Evolutionary conservation across 2,888 invertebrate genomes (phyloP).

Genomic region (Lithophane leautieri): DNA sequence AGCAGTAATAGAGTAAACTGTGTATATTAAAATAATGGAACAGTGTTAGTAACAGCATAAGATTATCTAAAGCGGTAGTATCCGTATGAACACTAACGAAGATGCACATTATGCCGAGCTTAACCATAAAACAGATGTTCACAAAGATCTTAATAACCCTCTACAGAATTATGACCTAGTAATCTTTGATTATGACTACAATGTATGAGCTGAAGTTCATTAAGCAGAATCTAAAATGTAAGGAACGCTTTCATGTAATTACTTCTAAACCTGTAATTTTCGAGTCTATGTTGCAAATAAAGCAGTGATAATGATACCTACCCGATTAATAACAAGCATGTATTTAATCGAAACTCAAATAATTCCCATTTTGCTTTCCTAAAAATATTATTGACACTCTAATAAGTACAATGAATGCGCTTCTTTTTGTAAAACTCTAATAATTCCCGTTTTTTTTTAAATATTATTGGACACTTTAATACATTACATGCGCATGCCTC

Average conservation of each 20-base stretch:
- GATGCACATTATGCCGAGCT: constrained; percentile 38
- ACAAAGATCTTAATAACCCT: constrained; percentile 44
- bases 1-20: constrained; percentile 4
- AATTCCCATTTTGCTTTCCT: too few species aligned
- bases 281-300: background rate
- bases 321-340: too few species aligned
- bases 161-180: constrained; percentile 25
- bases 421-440: too few species aligned
- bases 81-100: constrained; percentile 37
- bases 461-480: too few species aligned
- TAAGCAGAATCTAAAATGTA: constrained; percentile 42
- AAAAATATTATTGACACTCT: too few species aligned
- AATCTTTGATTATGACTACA: too few species aligned
- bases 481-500: too few species aligned
- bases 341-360: too few species aligned
- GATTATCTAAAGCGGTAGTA: constrained; percentile 31
- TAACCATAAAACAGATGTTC: constrained; percentile 41
- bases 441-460: too few species aligned
- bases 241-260: constrained; percentile 4
- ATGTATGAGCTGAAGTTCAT: constrained; percentile 26
- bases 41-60: constrained; percentile 28
- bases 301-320: too few species aligned
- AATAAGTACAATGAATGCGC: too few species aligned
- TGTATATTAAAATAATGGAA: constrained; percentile 18
- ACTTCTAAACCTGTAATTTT: background rate